phyloP scores from a whole-genome alignment of 2,888 invertebrate genomes.

The Druceiella hillmani region DNA sequence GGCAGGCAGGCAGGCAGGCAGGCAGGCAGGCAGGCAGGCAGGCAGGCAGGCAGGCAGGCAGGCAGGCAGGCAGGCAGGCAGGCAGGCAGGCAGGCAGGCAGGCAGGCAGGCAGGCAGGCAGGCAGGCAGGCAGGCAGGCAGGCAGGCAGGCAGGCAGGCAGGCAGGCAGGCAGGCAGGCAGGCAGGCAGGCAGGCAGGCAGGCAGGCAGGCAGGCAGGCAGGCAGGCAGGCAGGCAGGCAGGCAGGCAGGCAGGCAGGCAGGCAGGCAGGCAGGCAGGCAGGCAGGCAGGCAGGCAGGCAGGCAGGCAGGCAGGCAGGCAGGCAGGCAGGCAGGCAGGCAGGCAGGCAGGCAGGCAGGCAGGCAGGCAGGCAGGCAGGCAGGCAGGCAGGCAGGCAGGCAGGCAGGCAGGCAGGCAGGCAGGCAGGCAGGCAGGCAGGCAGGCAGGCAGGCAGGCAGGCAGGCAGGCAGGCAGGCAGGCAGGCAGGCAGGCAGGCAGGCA shows the following conservation, averaged over 20 bases:
- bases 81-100: conserved; percentile 7
- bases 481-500: conserved; percentile 7
- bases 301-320: conserved; percentile 4
- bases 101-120: conserved; percentile 7
- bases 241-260: conserved; percentile 7
- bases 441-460: conserved; percentile 3
- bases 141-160: conserved; percentile 7
- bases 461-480: conserved; percentile 7
- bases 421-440: conserved; percentile 7
- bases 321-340: conserved; percentile 6
- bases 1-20: conserved; percentile 7
- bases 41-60: conserved; percentile 4
- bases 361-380: conserved; percentile 7
- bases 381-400: conserved; percentile 7
- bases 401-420: conserved; percentile 7
- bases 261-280: conserved; percentile 7
- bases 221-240: conserved; percentile 7
- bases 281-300: conserved; percentile 7
- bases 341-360: conserved; percentile 7
- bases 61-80: conserved; percentile 7
- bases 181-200: conserved; percentile 5
- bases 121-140: conserved; percentile 7
- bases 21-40: conserved; percentile 6
- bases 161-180: conserved; percentile 5
- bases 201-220: conserved; percentile 7